Percentiles rank a stretch among this genome's conserved stretches.
Conservation (phyloP, 2,797 vertebrate species). For the Sebastes cheni region DNA sequence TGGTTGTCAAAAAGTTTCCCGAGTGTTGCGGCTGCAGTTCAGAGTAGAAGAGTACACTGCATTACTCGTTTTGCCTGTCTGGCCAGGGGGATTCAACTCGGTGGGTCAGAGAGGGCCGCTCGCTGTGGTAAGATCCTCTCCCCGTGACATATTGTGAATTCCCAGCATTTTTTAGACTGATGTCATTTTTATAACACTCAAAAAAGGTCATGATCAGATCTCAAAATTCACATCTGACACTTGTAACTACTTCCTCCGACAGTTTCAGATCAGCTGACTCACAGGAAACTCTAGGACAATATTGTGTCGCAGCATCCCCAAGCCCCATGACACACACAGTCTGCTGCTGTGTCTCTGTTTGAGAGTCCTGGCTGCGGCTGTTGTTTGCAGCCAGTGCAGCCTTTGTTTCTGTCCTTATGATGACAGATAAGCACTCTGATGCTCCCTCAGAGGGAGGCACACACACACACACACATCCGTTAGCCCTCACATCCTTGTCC, state of each 20-base stretch:
- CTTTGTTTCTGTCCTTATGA: conserved; percentile 56
- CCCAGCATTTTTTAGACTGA: background rate
- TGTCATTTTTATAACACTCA: background rate
- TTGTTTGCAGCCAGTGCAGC: conserved; percentile 28
- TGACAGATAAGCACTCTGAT: conserved; percentile 60
- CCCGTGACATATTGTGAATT: background rate
- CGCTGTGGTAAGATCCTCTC: no score
- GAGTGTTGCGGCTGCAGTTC: no score
- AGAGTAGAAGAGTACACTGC: no score
- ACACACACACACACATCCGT: background rate
- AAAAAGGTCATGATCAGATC: background rate
- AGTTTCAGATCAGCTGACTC: conserved; percentile 7
- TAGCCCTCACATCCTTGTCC: conserved; percentile 1
- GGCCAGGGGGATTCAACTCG: no score
- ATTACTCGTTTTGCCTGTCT: no score
- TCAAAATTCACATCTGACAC: background rate
- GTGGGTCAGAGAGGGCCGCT: no score
- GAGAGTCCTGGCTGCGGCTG: conserved; percentile 18
- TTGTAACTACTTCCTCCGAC: background rate
- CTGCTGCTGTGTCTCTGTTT: conserved; percentile 15
- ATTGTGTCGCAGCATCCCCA: conserved; percentile 22
- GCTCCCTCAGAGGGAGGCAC: conserved; percentile 20
- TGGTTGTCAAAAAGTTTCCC: no score
- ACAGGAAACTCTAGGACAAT: conserved; percentile 1
- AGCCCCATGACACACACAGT: conserved; percentile 19